Base-by-base conservation (phyloP, 2,113 vertebrate species). In the Mesoclemmys tuberculata region DNA sequence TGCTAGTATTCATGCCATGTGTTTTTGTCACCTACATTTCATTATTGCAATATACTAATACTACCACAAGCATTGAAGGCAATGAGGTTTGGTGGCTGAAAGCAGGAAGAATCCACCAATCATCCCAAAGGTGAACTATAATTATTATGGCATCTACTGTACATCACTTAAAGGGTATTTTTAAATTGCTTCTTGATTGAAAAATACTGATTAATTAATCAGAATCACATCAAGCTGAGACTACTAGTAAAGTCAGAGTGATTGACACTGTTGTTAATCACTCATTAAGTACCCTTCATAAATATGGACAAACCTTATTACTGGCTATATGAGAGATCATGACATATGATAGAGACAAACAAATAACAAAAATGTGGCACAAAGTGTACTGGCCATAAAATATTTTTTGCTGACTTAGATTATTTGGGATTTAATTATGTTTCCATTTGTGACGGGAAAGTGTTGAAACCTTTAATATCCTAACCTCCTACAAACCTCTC, bases 181-280 rank as follows among this genome's bases (percentile, higher is more conserved):
- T 94, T 35, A 92, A 94, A 94, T 91, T 93, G n/a, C 48, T 93
- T 89, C 75, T 64, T 55, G 49, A 95, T 78, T 94, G 92, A 91
- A 89, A 92, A 97, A 41, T 4, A 51, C 41, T 61, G n/a, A 49
- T 51, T 90, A 96, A 95, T 96, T 94, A 95, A 92, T 94, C 44
- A 91, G 71, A 94, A 93, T 27, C 52, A 46, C 16, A 77, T 84
- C n/a, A n/a, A 74, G 52, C 35, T 31, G 21, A 87, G 51, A 87
- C 35, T 21, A 74, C 38, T 71, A 54, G 87, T 9, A 46, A 21
- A 96, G 86, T 31, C 86, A 93, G 75, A 94, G 12, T 49, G 75
- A 85, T 31, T 84, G 80, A 22, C 9, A 2, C 2, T 51, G 6
- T 52, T 94, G 77, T 87, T 41, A 10, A 12, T 31, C 74, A 16